Conservation (phyloP, 2,888 invertebrate species). For the Chymomyza amoena region DNA sequence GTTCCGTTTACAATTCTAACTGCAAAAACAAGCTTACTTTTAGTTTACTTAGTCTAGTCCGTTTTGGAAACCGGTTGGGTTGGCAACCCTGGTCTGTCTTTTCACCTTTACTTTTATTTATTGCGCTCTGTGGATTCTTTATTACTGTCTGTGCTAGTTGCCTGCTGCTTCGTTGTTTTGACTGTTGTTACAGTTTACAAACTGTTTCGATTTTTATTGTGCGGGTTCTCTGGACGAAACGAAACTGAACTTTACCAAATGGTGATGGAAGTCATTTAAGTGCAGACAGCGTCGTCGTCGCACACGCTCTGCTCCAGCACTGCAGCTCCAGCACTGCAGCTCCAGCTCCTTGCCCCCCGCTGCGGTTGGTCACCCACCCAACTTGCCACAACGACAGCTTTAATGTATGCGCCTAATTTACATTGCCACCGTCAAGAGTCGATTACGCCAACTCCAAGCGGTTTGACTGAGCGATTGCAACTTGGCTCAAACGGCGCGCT, state of each 20-base stretch:
- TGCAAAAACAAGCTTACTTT: neutral
- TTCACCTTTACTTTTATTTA: neutral
- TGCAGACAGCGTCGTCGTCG: constrained; percentile 50
- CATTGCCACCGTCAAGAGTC: constrained; percentile 60
- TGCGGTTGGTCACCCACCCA: neutral
- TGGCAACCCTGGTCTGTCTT: neutral
- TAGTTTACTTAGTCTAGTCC: neutral
- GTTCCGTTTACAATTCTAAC: neutral
- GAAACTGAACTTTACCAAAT: constrained; percentile 8
- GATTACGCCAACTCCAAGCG: constrained; percentile 44
- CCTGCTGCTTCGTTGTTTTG: neutral
- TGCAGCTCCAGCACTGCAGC: constrained; percentile 4
- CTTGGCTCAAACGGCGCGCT: constrained; percentile 47
- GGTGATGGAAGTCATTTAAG: constrained; percentile 65
- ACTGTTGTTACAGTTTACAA: constrained; percentile 3
- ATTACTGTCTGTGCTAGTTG: neutral
- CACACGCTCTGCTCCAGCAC: constrained; percentile 31
- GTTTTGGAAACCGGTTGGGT: neutral
- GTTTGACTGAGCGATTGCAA: constrained; percentile 50
- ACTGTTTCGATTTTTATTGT: neutral
- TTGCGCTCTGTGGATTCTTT: constrained; percentile 24
- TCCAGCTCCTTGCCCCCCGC: too few relatives aligned
- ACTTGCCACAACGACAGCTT: constrained; percentile 12
- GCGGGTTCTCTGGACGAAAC: neutral
- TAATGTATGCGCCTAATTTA: constrained; percentile 63